A percentile compares a stretch with the other conserved stretches of the same genome.
Evolutionary conservation across 2,797 vertebrate genomes (phyloP).

Genomic region (Simalia tracyae): DNA sequence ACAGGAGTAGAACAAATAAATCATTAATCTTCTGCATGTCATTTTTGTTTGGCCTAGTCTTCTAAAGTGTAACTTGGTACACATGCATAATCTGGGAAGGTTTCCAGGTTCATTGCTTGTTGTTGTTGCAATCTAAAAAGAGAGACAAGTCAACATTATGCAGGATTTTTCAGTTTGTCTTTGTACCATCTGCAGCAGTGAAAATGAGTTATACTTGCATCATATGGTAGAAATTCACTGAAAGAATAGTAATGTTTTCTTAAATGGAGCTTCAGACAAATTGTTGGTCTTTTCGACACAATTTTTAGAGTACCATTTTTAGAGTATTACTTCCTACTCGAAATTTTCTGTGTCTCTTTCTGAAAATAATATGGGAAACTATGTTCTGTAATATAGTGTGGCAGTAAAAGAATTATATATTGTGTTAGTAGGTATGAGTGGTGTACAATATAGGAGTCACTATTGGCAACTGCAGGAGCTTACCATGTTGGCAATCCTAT

Average conservation of each 20-base stretch:
- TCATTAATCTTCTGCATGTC: slow-evolving; percentile 22
- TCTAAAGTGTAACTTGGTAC: slow-evolving; percentile 41
- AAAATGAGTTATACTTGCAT: slow-evolving; percentile 37
- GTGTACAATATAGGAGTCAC: neutral
- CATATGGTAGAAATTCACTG: slow-evolving; percentile 23
- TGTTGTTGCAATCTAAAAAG: slow-evolving; percentile 44
- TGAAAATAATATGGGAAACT: neutral
- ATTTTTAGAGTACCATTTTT: neutral
- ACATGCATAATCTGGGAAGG: slow-evolving; percentile 45
- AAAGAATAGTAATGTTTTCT: slow-evolving; percentile 12
- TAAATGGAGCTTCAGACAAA: slow-evolving; percentile 16
- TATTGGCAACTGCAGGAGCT: too few relatives aligned
- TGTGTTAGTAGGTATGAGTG: neutral
- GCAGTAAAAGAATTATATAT: neutral
- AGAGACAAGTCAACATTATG: slow-evolving; percentile 35
- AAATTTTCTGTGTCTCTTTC: neutral
- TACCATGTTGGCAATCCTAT: too few relatives aligned
- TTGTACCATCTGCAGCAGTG: slow-evolving; percentile 22
- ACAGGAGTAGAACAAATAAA: slow-evolving; percentile 16
- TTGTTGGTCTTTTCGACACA: neutral
- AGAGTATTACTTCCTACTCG: neutral
- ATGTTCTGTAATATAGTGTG: neutral
- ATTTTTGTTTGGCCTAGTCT: slow-evolving; percentile 39
- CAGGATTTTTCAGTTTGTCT: slow-evolving; percentile 45
- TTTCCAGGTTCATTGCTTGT: slow-evolving; percentile 47